These are phyloP conservation scores for Sphenopsis melanotis DNA, from an alignment of 2,797 vertebrate species.

Conservation along the genomic window DNA sequence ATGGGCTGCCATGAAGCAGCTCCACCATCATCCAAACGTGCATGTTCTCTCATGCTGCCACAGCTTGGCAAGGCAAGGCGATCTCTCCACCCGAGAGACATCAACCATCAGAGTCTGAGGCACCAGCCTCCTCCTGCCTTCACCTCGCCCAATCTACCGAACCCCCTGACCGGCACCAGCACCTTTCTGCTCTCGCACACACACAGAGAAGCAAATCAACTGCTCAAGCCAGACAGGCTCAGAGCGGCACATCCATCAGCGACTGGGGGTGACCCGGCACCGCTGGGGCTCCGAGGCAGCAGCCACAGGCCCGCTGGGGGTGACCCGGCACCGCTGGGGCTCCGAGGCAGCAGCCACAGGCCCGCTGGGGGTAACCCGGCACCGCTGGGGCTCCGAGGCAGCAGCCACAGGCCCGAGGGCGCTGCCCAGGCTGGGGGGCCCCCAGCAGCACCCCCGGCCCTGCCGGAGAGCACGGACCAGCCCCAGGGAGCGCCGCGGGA, in stretches of 20 bases:
- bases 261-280: rapidly evolving
- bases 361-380: background rate
- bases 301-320: background rate
- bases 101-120: rapidly evolving
- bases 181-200: rapidly evolving
- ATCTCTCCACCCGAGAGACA: too few species aligned
- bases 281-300: background rate
- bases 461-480: rapidly evolving
- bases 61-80: rapidly evolving
- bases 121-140: background rate
- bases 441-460: background rate
- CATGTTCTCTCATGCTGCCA: rapidly evolving
- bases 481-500: background rate
- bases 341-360: background rate
- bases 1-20: background rate
- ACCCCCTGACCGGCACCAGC: background rate
- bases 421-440: background rate
- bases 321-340: too few species aligned
- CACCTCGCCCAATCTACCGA: rapidly evolving
- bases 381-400: background rate
- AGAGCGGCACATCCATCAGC: rapidly evolving
- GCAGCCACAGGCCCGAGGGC: background rate
- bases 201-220: background rate
- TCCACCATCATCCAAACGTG: rapidly evolving
- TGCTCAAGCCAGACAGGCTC: background rate